phyloP scores from a whole-genome alignment of 2,113 vertebrate genomes.

The Aegithalos caudatus region DNA sequence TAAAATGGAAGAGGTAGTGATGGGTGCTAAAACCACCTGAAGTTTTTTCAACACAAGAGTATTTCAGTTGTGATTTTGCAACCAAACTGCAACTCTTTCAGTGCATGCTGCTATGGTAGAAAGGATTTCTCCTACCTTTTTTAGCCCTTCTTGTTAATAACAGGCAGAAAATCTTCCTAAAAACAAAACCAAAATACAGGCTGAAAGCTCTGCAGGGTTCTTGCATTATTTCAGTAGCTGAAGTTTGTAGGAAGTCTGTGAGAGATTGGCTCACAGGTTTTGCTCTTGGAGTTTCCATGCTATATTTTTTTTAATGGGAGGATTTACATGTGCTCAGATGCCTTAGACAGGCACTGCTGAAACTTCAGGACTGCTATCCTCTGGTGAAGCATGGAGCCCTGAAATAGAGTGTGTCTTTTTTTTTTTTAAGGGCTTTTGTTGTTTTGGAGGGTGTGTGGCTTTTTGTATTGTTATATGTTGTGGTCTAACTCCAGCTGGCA shows the following conservation, averaged over 20 bases:
- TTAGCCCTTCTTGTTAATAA: background rate
- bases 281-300: background rate
- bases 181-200: background rate
- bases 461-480: background rate
- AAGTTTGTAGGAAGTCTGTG: background rate
- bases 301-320: too few relatives aligned
- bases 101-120: background rate
- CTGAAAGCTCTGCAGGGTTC: background rate
- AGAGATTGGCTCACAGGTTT: background rate
- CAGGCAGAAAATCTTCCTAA: background rate
- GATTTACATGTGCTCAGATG: background rate
- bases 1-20: background rate
- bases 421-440: rapidly evolving
- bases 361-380: background rate
- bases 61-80: background rate
- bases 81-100: background rate
- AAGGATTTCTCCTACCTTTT: background rate
- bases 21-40: background rate
- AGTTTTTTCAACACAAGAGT: background rate
- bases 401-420: background rate
- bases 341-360: background rate
- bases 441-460: background rate
- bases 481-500: background rate
- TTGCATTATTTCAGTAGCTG: background rate
- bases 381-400: background rate